Evolutionary conservation across 2,797 vertebrate genomes (phyloP).

Genomic region (Lacerta agilis): DNA sequence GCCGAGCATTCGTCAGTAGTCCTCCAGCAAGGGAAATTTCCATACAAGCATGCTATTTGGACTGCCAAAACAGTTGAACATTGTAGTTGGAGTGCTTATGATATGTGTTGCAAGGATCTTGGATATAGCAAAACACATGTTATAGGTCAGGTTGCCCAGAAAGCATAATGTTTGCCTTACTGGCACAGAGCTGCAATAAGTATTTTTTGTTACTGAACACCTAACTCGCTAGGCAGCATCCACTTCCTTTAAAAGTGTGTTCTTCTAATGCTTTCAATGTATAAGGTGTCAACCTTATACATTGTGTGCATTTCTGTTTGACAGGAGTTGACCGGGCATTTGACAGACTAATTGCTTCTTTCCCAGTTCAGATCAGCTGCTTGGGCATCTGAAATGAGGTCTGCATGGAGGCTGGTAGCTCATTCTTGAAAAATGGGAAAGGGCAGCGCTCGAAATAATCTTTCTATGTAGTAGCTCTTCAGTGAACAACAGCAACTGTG

Average conservation of each 20-base stretch:
- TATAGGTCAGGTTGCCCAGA: background rate
- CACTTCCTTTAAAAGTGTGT: background rate
- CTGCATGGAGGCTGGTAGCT: background rate
- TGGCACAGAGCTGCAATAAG: background rate
- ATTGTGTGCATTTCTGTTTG: background rate
- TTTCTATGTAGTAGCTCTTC: slow-evolving; percentile 5
- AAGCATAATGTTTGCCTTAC: background rate
- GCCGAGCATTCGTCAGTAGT: background rate
- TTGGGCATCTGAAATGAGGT: slow-evolving; percentile 5
- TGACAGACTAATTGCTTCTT: background rate
- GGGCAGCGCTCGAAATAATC: background rate
- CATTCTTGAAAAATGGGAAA: slow-evolving; percentile 7
- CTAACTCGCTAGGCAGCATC: background rate
- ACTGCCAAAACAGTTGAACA: background rate
- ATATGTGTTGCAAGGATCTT: background rate
- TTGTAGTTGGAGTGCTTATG: background rate
- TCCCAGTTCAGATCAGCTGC: background rate
- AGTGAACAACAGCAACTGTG: background rate
- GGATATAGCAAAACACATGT: background rate
- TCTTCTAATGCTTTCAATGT: background rate
- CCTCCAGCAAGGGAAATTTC: background rate
- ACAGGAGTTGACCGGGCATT: background rate
- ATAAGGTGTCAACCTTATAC: background rate
- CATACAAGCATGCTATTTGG: too few species aligned
- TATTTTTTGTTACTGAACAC: background rate